These are phyloP conservation scores for Oreochromis tanganicae DNA, from an alignment of 2,113 vertebrate species.

Conservation along the genomic window DNA sequence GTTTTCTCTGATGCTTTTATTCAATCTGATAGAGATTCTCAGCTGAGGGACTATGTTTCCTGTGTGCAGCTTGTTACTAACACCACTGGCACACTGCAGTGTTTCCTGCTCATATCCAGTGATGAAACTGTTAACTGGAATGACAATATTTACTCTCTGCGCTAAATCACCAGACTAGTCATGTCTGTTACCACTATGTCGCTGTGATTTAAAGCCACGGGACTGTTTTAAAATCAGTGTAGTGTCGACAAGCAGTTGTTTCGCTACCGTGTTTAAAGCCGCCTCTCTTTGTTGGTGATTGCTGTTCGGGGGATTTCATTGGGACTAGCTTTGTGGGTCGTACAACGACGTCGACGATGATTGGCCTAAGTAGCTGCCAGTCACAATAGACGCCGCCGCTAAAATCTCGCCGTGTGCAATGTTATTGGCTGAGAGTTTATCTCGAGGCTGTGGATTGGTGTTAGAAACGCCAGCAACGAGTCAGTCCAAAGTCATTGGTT, in stretches of 20 bases:
- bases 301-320: background rate
- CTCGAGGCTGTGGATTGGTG: constrained; percentile 17
- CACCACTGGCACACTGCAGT: background rate
- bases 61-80: background rate
- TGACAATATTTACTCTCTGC: background rate
- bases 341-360: background rate
- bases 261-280: background rate
- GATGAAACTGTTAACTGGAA: background rate
- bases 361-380: constrained; percentile 1
- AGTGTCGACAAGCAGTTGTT: background rate
- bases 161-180: background rate
- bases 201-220: background rate
- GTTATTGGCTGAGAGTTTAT: background rate
- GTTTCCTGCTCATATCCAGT: background rate
- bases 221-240: background rate
- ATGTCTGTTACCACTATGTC: background rate
- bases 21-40: background rate
- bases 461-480: background rate
- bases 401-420: background rate
- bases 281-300: background rate
- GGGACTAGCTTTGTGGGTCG: background rate
- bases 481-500: constrained; percentile 5
- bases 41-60: background rate
- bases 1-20: background rate
- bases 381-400: background rate